Conservation (phyloP, 1,140 invertebrate genomes). For the fruit fly (Drosophila melanogaster) region Release_6_plus_ISO1_MT NT_037436.4:12980001-12980500, state of each 20-base stretch:
- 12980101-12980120: slow-evolving; percentile 70
- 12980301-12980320: slow-evolving; percentile 76
- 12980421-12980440: slow-evolving; percentile 6
- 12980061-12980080: slow-evolving; percentile 61
- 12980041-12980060: slow-evolving; percentile 48
- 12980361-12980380: slow-evolving; percentile 21
- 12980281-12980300: slow-evolving; percentile 81
- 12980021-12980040: slow-evolving; percentile 55
- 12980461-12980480: slow-evolving; percentile 66
- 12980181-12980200: slow-evolving; percentile 50
- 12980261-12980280: slow-evolving; percentile 78
- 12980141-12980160: slow-evolving; percentile 39
- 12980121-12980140: slow-evolving; percentile 37
- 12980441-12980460: slow-evolving; percentile 46
- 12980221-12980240: slow-evolving; percentile 40
- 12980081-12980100: slow-evolving; percentile 56
- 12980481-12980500: slow-evolving; percentile 40
- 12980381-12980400: slow-evolving; percentile 52
- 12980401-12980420: slow-evolving; percentile 19
- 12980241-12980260: slow-evolving; percentile 73
- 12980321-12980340: slow-evolving; percentile 64
- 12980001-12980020: slow-evolving; percentile 47
- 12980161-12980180: slow-evolving; percentile 59
- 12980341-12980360: slow-evolving; percentile 70
- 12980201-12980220: slow-evolving; percentile 39